phyloP scores from a whole-genome alignment of 2,797 vertebrate genomes.

The Phoeniculus purpureus region DNA sequence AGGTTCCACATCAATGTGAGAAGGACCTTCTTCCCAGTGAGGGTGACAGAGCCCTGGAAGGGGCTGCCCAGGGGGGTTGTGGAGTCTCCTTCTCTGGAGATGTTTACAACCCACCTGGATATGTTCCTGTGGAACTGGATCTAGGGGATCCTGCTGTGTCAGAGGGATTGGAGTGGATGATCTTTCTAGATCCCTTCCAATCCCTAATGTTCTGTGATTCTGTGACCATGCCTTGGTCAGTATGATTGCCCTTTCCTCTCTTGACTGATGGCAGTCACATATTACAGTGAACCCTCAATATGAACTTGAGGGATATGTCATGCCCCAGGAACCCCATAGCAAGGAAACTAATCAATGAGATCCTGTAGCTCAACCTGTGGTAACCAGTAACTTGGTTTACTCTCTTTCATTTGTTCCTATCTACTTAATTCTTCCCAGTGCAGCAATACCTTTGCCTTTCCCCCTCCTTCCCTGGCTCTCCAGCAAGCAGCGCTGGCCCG shows the following conservation, averaged over 20 bases:
- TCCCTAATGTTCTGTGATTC: too few relatives aligned
- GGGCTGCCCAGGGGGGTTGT: too few relatives aligned
- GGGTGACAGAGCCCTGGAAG: too few relatives aligned
- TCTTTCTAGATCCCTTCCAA: too few relatives aligned
- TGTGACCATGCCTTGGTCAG: background rate
- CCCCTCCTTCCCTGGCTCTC: constrained; percentile 30
- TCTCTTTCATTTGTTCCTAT: constrained; percentile 1
- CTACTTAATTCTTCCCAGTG: constrained; percentile 38
- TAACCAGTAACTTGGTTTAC: background rate
- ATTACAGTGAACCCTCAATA: background rate
- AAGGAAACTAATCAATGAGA: constrained; percentile 22
- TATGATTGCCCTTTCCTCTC: background rate
- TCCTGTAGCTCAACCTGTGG: background rate
- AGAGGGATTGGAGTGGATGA: too few relatives aligned
- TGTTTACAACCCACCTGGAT: too few relatives aligned
- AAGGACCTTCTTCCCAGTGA: too few relatives aligned
- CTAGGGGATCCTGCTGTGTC: too few relatives aligned
- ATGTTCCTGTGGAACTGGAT: too few relatives aligned
- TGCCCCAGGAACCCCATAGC: background rate
- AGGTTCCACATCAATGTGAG: too few relatives aligned
- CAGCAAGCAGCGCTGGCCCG: constrained; percentile 47
- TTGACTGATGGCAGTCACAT: background rate
- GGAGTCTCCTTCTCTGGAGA: too few relatives aligned
- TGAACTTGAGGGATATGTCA: background rate
- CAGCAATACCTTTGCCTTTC: background rate